Evolutionary conservation across 2,888 invertebrate species (phyloP), one percentile per base, ranked within the genome.

Genomic region (Crepidodera aurea): DNA sequence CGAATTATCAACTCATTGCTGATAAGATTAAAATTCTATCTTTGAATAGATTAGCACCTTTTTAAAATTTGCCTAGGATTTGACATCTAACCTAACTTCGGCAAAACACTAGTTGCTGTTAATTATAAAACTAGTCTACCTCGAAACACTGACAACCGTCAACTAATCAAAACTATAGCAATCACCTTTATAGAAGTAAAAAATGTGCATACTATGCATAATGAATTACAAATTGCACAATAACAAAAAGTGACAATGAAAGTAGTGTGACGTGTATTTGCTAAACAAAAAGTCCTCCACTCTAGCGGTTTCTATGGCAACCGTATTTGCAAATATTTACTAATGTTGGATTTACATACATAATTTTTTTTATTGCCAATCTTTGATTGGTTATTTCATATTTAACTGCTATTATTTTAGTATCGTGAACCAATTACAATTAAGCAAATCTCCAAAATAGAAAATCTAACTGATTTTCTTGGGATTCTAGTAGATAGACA

Each of bases 1-100:
- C 25, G 2, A 7, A 57, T 57, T 57, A 57, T 57, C 57, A 57
- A 39, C 48, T 48, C 57, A 57, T 57, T 39, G 48, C 57, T 56
- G 57, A 57, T 57, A 57, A 57, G 57, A 57, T 57, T 57, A 39
- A 22, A 39, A 27, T 39, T 39, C 8, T 39, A 48, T 15, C 13
- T 56, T 12, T 16, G 12, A 44, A 5, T 37, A 37, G 6, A 22
- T 22, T 22, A 4, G 12, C 15, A n/a, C 25, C 18, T 22, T n/a
- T n/a, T n/a, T 19, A 5, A 12, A 13, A 27, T 10, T 39, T 19
- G 7, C 13, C 29, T 27, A 13, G 12, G 27, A 46, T 10, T n/a
- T 46, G 46, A 19, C 37, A 15, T 57, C 25, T 57, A 57, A 57
- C 57, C 57, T 57, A 48, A 57, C 57, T 39, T 55, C 19, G 13